Percentiles rank a stretch among this genome's conserved stretches.
Evolutionary conservation across 1,140 invertebrate genomes (phyloP).

Genomic region (Dendroctonus ponderosae): DNA sequence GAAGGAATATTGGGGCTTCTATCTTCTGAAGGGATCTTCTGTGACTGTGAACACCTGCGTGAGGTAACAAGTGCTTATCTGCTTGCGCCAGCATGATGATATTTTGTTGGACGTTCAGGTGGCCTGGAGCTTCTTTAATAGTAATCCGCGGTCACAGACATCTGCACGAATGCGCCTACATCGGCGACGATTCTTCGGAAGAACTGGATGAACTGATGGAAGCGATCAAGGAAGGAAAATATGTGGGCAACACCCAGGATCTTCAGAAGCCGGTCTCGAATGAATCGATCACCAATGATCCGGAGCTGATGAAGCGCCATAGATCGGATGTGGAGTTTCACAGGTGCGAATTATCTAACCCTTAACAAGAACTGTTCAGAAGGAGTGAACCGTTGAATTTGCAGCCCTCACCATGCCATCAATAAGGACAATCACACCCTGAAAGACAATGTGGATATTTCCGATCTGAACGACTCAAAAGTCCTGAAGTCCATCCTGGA

Average conservation of each 20-base stretch:
- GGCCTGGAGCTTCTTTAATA: conserved; percentile 71
- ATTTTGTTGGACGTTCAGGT: conserved; percentile 53
- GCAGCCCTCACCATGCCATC: conserved; percentile 38
- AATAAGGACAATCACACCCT: conserved; percentile 38
- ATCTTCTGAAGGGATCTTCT: conserved; percentile 70
- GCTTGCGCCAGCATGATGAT: conserved; percentile 7
- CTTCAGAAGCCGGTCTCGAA: conserved; percentile 21
- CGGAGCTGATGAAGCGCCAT: conserved; percentile 53
- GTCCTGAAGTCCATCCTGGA: conserved; percentile 51
- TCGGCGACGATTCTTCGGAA: conserved; percentile 74
- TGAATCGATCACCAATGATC: conserved; percentile 50
- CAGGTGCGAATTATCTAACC: conserved; percentile 36
- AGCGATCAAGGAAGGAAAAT: conserved; percentile 46
- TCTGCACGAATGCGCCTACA: conserved; percentile 75
- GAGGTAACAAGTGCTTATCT: conserved; percentile 53
- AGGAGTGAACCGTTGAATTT: neutral
- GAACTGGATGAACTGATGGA: conserved; percentile 65
- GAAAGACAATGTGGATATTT: conserved; percentile 35
- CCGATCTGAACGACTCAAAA: conserved; percentile 52
- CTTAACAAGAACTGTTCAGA: too few relatives aligned
- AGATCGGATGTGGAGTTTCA: conserved; percentile 51
- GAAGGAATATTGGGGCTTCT: conserved; percentile 83
- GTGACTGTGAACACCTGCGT: conserved; percentile 74
- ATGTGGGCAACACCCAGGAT: conserved; percentile 35
- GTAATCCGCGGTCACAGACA: conserved; percentile 74